Evolutionary conservation across 1,140 invertebrate genomes (phyloP).

Genomic region (Trypoxylus dichotomus): DNA sequence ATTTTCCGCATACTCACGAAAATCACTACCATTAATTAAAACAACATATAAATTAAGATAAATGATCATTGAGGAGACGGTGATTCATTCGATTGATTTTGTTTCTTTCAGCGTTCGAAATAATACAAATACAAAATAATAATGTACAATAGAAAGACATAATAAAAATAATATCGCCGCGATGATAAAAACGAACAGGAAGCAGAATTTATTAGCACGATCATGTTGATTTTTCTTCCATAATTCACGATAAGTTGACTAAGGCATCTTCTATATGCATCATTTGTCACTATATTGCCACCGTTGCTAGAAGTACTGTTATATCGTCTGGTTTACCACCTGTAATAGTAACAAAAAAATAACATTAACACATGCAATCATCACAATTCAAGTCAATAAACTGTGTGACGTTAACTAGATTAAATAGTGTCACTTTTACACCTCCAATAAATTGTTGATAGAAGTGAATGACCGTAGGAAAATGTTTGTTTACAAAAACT

Average conservation of each 20-base stretch:
- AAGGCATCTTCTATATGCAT: background rate
- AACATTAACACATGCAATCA: background rate
- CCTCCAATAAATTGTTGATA: too few species aligned
- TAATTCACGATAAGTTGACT: constrained; percentile 1
- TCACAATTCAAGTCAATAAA: background rate
- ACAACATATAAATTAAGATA: background rate
- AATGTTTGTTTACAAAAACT: too few species aligned
- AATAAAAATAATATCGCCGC: constrained; percentile 9
- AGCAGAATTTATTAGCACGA: constrained; percentile 9
- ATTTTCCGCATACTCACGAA: background rate
- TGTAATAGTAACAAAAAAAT: constrained; percentile 57
- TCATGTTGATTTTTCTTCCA: constrained; percentile 14
- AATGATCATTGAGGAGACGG: background rate
- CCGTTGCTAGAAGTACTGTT: constrained; percentile 90
- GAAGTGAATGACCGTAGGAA: too few species aligned
- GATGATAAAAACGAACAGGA: constrained; percentile 7
- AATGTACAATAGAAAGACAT: constrained; percentile 4
- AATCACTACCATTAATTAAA: background rate
- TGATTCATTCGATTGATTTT: background rate
- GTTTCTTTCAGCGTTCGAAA: background rate
- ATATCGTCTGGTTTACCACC: constrained; percentile 98
- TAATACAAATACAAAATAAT: background rate
- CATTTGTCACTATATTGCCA: constrained; percentile 59
- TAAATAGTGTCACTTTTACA: too few species aligned
- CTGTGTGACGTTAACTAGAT: too few species aligned